Evolutionary conservation across 2,888 invertebrate genomes (phyloP).

Genomic region (Cylindroiulus punctatus): DNA sequence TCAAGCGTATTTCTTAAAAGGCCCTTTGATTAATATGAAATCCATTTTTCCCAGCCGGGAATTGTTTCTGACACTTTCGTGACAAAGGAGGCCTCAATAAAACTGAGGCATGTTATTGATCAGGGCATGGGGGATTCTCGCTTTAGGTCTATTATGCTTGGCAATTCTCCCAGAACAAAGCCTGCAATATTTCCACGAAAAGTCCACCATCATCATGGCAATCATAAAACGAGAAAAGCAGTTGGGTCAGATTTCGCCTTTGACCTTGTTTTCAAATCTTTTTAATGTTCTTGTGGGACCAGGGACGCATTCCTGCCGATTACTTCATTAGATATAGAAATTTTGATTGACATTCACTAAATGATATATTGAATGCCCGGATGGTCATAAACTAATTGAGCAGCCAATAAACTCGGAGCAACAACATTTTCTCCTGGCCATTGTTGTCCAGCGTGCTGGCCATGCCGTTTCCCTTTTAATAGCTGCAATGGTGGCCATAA

Average conservation of each 20-base stretch:
- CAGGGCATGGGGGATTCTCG: constrained; percentile 21
- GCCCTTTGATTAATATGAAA: constrained; percentile 33
- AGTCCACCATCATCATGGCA: constrained; percentile 43
- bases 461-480: constrained; percentile 47
- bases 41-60: background rate
- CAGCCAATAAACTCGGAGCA: constrained; percentile 29
- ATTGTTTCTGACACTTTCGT: constrained; percentile 34
- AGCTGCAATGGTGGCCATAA: constrained; percentile 39
- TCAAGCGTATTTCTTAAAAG: constrained; percentile 25
- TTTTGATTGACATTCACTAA: constrained; percentile 49
- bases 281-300: background rate
- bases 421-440: constrained; percentile 7
- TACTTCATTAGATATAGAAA: constrained; percentile 51
- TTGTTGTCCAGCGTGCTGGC: constrained; percentile 17
- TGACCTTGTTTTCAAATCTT: background rate
- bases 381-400: constrained; percentile 45
- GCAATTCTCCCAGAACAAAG: background rate
- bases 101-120: constrained; percentile 45
- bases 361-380: constrained; percentile 47
- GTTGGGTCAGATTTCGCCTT: constrained; percentile 35
- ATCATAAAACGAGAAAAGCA: constrained; percentile 21
- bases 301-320: constrained; percentile 39
- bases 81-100: constrained; percentile 35
- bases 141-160: constrained; percentile 37
- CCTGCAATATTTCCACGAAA: constrained; percentile 39